Evolutionary conservation across 2,113 vertebrate species (phyloP), one percentile per base, ranked within the genome.

Genomic region (Sturnira hondurensis): DNA sequence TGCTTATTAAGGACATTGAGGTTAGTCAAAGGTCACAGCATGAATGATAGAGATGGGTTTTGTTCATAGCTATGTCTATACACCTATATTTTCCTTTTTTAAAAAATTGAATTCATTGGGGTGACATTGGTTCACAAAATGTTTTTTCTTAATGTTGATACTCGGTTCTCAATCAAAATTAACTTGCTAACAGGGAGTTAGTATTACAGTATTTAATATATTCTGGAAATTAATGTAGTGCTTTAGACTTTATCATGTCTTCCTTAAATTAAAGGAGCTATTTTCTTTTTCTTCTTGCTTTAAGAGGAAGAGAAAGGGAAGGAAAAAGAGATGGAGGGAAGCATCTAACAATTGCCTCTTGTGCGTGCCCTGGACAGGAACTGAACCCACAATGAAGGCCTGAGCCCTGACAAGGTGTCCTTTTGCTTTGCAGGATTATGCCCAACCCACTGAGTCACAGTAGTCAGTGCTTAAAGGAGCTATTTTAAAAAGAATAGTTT

Each of bases 231-330:
- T 50, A 47, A 47, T 89, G 1, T 85, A 88, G 56, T 71, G 26
- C 5, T 16, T 45, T 89, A 74, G 38, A 20, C 78, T 93, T 97
- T 95, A 70, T 91, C 85, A 90, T 89, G 9, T 4, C 28, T 96
- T 96, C 19, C 31, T 65, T 90, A 85, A 96, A 38, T 78, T 80
- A 85, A 91, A 94, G 78, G 71, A 65, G 11, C 26, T 81, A 16
- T 78, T 86, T 89, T 93, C 26, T 63, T 28, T 28, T 63, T 31
- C 9, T 63, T 63, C 4, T 63, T 63, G 10, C 31, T 63, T 63
- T 63, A 63, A 63, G 28, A 31, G 61, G 26, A 11, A 63, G 28
- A 26, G 61, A 28, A 63, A 63, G 61, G 61, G 61, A 63, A 63
- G 61, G 61, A 63, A 31, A 63, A 63, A 31, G 26, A 61, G 61